A percentile compares a stretch with the other conserved stretches of the same genome.
phyloP scores from a whole-genome alignment of 1,140 invertebrate species.

The Drosophila simulans region DNA sequence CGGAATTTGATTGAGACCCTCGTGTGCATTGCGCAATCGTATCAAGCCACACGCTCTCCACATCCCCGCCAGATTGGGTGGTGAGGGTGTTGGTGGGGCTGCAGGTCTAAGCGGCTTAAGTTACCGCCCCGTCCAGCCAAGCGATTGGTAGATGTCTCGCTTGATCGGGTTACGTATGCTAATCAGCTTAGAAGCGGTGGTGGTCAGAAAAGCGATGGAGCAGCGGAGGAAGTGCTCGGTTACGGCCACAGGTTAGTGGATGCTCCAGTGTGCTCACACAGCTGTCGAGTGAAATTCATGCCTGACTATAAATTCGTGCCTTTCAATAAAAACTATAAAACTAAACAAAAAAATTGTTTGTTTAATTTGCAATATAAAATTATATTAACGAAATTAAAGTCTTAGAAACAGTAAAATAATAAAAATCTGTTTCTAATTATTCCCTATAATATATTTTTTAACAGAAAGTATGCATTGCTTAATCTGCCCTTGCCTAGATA shows the following conservation, averaged over 20 bases:
- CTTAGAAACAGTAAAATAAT: too few species aligned
- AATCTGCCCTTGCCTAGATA: neutral
- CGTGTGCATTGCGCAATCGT: constrained; percentile 23
- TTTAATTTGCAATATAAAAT: neutral
- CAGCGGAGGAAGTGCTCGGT: constrained; percentile 8
- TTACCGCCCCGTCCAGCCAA: constrained; percentile 35
- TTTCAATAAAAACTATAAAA: neutral
- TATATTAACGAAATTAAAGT: neutral
- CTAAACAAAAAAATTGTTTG: neutral
- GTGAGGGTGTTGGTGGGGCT: neutral
- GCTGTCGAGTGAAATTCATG: constrained; percentile 22
- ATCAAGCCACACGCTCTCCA: neutral
- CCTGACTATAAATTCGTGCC: constrained; percentile 24
- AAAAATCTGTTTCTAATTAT: too few species aligned
- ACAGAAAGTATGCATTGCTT: neutral
- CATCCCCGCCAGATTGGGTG: neutral
- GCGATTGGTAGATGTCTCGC: constrained; percentile 41
- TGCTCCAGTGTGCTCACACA: constrained; percentile 3
- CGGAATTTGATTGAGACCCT: constrained; percentile 47
- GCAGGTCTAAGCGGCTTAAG: constrained; percentile 41
- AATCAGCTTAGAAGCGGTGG: constrained; percentile 41
- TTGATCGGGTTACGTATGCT: constrained; percentile 51
- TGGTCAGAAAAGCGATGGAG: constrained; percentile 6
- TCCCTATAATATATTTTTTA: neutral
- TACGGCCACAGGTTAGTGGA: constrained; percentile 20